phyloP scores from a whole-genome alignment of 30 jellyfish, hydroid and myxozoan genomes.

The Mastigias papua region DNA sequence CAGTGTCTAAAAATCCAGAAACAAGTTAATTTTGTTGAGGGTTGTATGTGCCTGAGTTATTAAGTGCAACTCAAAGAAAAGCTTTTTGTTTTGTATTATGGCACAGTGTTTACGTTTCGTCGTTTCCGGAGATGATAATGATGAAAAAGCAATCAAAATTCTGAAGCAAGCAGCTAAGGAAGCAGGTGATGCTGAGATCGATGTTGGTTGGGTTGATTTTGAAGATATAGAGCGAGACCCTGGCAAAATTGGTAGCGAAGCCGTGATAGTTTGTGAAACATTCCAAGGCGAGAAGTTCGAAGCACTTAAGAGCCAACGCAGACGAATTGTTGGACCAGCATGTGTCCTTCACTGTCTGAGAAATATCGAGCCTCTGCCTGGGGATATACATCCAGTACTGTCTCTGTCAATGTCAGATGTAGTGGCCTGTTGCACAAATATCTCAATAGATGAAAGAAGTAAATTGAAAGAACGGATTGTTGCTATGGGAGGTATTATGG shows the following conservation, averaged over 20 bases:
- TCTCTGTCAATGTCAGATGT: slow-evolving; percentile 85
- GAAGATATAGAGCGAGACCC: slow-evolving; percentile 16
- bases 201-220: slow-evolving; percentile 40
- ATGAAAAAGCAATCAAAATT: slow-evolving; percentile 7
- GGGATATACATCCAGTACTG: slow-evolving; percentile 63
- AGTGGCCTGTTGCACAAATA: slow-evolving; percentile 92
- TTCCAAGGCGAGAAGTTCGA: slow-evolving; percentile 84
- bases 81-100: slow-evolving; percentile 3
- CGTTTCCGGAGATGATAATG: slow-evolving; percentile 24
- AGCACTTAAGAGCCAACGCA: slow-evolving; percentile 23
- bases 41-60: no score
- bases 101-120: slow-evolving; percentile 43
- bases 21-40: no score
- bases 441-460: slow-evolving; percentile 69
- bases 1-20: no score
- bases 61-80: no score
- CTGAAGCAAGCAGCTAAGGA: slow-evolving; percentile 51
- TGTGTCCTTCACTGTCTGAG: slow-evolving; percentile 78
- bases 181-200: slow-evolving; percentile 44
- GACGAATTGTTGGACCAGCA: slow-evolving; percentile 87
- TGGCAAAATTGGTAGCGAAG: slow-evolving; percentile 1
- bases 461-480: slow-evolving; percentile 54
- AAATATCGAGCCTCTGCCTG: slow-evolving; percentile 70
- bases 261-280: slow-evolving; percentile 72
- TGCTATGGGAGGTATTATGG: slow-evolving; percentile 92